Percentiles rank a stretch among this genome's conserved stretches.
These are phyloP conservation scores for Calameuta filiformis DNA, from an alignment of 2,888 invertebrate genomes.

Conservation along the genomic window DNA sequence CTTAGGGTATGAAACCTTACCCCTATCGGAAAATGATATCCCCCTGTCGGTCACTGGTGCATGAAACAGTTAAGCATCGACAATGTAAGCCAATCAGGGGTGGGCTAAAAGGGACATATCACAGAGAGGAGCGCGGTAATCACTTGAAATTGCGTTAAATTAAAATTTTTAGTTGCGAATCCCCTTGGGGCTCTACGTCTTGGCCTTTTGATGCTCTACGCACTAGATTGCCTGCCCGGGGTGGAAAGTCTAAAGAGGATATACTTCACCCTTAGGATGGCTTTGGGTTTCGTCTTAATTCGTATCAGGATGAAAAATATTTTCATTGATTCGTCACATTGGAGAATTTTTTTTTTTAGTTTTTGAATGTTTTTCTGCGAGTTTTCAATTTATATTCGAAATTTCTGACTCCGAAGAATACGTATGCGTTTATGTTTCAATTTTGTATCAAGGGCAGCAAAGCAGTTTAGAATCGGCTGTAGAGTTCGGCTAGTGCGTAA, in stretches of 20 bases:
- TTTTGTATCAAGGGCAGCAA: background rate
- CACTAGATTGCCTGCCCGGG: background rate
- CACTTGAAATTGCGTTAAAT: conserved; percentile 63
- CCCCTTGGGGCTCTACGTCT: conserved; percentile 27
- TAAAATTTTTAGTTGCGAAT: conserved; percentile 52
- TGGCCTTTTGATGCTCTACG: conserved; percentile 37
- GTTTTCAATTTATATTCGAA: background rate
- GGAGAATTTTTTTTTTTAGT: background rate
- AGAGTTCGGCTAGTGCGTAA: background rate
- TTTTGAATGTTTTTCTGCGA: too few relatives aligned
- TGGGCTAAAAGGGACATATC: conserved; percentile 28
- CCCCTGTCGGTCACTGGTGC: conserved; percentile 63
- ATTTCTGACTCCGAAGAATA: background rate
- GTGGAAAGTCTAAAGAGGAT: conserved; percentile 6
- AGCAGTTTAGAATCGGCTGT: background rate
- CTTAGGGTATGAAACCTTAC: conserved; percentile 58
- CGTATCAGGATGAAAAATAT: background rate
- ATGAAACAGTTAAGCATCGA: conserved; percentile 66
- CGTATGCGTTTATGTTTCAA: background rate
- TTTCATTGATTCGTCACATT: background rate
- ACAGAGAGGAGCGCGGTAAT: conserved; percentile 55
- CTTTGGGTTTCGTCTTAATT: background rate
- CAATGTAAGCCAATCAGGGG: conserved; percentile 66
- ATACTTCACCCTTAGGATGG: background rate
- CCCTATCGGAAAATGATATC: conserved; percentile 63